Percentiles rank a stretch among this genome's conserved stretches.
Conservation (phyloP, 1,140 invertebrate species). For the Leptopilina boulardi region DNA sequence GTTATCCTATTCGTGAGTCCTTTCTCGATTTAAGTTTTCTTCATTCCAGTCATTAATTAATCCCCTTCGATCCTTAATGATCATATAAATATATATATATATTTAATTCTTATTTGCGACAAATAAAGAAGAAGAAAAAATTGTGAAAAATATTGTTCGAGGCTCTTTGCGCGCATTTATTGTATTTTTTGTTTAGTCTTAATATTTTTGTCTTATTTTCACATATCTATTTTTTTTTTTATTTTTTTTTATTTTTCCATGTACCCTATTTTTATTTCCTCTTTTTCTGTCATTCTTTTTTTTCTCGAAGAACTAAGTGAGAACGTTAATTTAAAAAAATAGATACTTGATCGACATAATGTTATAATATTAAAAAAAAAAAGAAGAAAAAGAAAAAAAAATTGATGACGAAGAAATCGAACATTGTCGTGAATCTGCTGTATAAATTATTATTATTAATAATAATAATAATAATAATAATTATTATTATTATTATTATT, state of each 20-base stretch:
- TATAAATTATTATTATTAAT: conserved; percentile 72
- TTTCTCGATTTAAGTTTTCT: conserved; percentile 39
- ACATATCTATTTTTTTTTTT: background rate
- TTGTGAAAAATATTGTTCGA: background rate
- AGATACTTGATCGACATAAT: background rate
- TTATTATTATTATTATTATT: too few relatives aligned
- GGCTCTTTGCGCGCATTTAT: conserved; percentile 28
- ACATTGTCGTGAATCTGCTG: conserved; percentile 54
- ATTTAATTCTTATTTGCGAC: conserved; percentile 12
- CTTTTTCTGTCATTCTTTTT: background rate
- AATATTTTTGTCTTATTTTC: background rate
- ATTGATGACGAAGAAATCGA: conserved; percentile 44
- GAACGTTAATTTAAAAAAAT: background rate
- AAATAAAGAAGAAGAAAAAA: background rate
- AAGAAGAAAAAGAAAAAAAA: conserved; percentile 45
- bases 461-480: too few relatives aligned
- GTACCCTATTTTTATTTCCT: background rate
- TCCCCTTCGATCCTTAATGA: background rate
- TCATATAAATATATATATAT: background rate
- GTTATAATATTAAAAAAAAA: conserved; percentile 46
- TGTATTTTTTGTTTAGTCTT: background rate
- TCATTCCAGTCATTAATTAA: conserved; percentile 35
- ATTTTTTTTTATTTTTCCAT: background rate
- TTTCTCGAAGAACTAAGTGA: background rate
- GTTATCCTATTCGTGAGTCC: conserved; percentile 66